Base-by-base conservation (phyloP, 2,113 vertebrate genomes). In the Notiomystis cincta region DNA sequence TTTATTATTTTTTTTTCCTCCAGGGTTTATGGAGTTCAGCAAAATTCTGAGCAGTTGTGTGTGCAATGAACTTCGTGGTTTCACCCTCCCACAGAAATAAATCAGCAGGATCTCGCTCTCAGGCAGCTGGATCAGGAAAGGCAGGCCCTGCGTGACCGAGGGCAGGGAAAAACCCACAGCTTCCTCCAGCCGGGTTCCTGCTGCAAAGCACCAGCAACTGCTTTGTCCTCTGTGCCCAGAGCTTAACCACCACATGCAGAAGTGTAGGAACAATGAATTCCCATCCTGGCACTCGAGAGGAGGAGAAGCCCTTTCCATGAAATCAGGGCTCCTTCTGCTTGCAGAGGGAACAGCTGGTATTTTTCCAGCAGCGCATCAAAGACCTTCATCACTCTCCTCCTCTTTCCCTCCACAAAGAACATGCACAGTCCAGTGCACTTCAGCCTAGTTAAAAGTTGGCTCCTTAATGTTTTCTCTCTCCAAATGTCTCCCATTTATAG, bases 401-500 rank as follows among this genome's bases (percentile, higher is more conserved):
- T 86, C 37, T 67, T 18, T 77, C 56, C 40, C 65, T 95, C n/a
- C 71, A 24, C 82, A 78, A 14, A 61, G 80, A 75, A 38, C 71
- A 24, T 0, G 22, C 53, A 62, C 58, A 67, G 87, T 8, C 80
- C 88, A 42, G 0, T 38, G 72, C 87, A 93, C 73, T 97, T 88
- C 88, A 96, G 72, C 91, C 95, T 50, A 72, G 83, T 88, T 96
- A 71, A 60, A 72, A 91, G 75, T 47, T 96, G 97, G 91, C 93
- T 97, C 61, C 79, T 72, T 17, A 1, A 1, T 40, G 31, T 72
- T 93, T 75, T 78, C 51, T 44, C 51, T 87, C 56, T 95, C 95
- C 88, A 88, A 83, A 60, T 30, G 64, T 60, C 90, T 95, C 95
- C 95, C 96, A 96, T 97, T 97, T 96, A 93, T 83, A 93, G 96